Base-by-base conservation (phyloP, 2,888 invertebrate genomes). In the Heliconius sara region DNA sequence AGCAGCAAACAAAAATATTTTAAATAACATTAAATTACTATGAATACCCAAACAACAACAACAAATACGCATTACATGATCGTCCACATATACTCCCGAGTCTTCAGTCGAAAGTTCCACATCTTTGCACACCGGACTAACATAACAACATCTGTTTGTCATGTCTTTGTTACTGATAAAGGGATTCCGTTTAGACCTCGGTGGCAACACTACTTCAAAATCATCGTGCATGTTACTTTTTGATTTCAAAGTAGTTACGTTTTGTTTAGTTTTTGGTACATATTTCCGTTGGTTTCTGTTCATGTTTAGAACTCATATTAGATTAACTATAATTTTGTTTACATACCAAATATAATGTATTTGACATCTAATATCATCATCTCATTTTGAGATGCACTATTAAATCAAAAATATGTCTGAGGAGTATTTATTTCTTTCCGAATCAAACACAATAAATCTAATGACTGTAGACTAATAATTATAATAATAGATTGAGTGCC, bases 81-180 rank as follows among this genome's bases (percentile, higher is more conserved):
- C 83, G 66, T 82, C 79, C 43, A 80, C 79, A 25, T 77, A 67
- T 43, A 34, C 52, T 27, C 60, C 63, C 25, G 73, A 71, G 30
- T 66, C 66, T 57, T 84, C 82, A 12, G 83, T 81, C 1, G 80
- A 76, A 39, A 81, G 82, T 63, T 77, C 83, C 16, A 70, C 81
- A 66, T 83, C 81, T 78, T 79, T 65, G 70, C 89, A 12, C 84
- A 85, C 63, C 87, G 88, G 76, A 27, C 84, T 81, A 16, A 88
- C 83, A 74, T 85, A 86, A 60, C 92, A 92, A 77, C 89, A 89
- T 63, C 92, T 86, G 75, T 89, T 90, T 2, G 83, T 86, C 78
- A 86, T 85, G 3, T 81, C 80, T 52, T 84, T 89, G 9, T 84
- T 83, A 16, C 70, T 25, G 60, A 80, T 83, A 27, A 72, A 52